These are phyloP conservation scores for Prenolepis imparis DNA, from an alignment of 2,888 invertebrate species.

Conservation along the genomic window DNA sequence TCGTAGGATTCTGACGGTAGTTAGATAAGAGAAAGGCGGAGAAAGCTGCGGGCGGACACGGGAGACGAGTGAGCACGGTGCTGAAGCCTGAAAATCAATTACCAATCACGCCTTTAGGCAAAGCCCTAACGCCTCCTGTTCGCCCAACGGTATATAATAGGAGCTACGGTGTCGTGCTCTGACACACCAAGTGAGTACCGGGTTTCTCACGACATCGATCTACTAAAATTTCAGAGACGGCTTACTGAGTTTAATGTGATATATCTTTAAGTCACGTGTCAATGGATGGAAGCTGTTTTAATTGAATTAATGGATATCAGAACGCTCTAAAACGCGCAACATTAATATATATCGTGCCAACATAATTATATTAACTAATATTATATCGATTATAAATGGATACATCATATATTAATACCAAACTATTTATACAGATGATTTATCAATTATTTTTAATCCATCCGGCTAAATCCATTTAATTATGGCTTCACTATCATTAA, in stretches of 20 bases:
- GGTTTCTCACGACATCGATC: slow-evolving; percentile 75
- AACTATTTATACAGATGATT: slow-evolving; percentile 15
- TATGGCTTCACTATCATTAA: slow-evolving; percentile 19
- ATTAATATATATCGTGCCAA: slow-evolving; percentile 40
- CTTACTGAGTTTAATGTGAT: slow-evolving; percentile 52
- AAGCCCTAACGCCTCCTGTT: slow-evolving; percentile 78
- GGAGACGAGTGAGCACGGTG: slow-evolving; percentile 71
- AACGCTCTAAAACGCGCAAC: not conserved
- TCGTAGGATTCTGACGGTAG: slow-evolving; percentile 55
- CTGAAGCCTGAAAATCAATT: slow-evolving; percentile 83
- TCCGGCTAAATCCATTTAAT: slow-evolving; percentile 13
- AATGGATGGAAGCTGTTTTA: not conserved
- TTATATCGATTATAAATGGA: slow-evolving; percentile 30
- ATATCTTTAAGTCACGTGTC: slow-evolving; percentile 22
- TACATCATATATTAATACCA: not conserved
- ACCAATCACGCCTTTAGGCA: slow-evolving; percentile 82
- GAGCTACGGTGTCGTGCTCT: slow-evolving; percentile 75
- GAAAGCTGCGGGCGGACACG: slow-evolving; percentile 50
- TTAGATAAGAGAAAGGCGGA: slow-evolving; percentile 64
- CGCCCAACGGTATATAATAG: slow-evolving; percentile 80
- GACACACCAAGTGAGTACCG: slow-evolving; percentile 70
- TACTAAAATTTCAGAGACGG: slow-evolving; percentile 65
- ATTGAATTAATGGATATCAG: slow-evolving; percentile 1
- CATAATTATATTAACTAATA: slow-evolving; percentile 42
- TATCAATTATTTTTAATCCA: slow-evolving; percentile 44